Evolutionary conservation across 1,140 invertebrate species (phyloP), one percentile per base, ranked within the genome.

Genomic region (Aphaenogaster ashmeadi): DNA sequence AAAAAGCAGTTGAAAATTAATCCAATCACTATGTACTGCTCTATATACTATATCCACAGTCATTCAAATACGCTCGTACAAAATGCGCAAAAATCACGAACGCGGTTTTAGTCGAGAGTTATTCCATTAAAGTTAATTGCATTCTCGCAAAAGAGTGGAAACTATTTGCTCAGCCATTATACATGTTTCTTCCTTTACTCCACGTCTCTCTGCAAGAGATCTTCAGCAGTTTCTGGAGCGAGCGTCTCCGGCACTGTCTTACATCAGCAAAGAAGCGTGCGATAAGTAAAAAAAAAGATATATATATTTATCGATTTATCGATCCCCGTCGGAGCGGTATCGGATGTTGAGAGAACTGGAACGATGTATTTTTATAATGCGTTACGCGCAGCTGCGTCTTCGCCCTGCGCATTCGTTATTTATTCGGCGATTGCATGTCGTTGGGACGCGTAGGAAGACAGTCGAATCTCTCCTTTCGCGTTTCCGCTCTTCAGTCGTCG

Each of bases 71-170:
- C 3, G 38, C 21, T n/a, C 6, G 11, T 66, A 6, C 78, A 13
- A 67, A 67, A 38, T 27, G 41, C 41, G 1, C 27, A 60, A 84
- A 47, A 60, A 47, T 84, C 41, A 54, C 13, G 18, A 27, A 18
- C 47, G 8, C 54, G 33, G 47, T 62, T 84, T 58, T 9, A 74
- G 18, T 60, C 67, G 15, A 54, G 44, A 84, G 33, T 84, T 75
- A 84, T 84, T 56, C 80, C 69, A 50, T 75, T 74, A 75, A 84
- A 44, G 69, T 75, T 75, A 75, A 75, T 75, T 62, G 41, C 41
- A 36, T 84, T 75, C 44, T 38, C 54, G 27, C 69, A 74, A 60
- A 62, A 38, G 62, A 41, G 8, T 21, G 33, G 69, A 36, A 75
- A 62, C 33, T 47, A 62, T 84, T 84, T 84, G 41, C 33, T 47